Evolutionary conservation across 1,140 invertebrate species (phyloP), one percentile per base, ranked within the genome.

Genomic region (Anagrus nilaparvatae): DNA sequence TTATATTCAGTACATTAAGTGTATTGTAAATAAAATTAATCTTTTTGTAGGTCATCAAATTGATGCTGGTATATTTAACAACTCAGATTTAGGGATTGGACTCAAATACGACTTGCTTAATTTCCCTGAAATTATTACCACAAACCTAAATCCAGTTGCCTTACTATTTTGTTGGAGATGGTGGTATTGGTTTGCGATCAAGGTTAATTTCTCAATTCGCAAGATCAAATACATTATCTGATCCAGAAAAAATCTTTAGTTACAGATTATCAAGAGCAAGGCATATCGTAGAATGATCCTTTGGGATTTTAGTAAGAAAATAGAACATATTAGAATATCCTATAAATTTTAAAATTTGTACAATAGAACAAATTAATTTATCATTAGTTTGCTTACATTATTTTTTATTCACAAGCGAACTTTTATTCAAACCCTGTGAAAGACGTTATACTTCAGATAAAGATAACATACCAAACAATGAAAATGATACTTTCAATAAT

Each of bases 211-310:
- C 68, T 40, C 70, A 67, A 12, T 73, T 59, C 50, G 43, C 56
- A 37, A 58, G 58, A 32, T 44, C 54, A 16, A 52, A 58, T 46
- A 5, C 10, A n/a, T 44, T 65, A n/a, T 46, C 44, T 30, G 47
- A 51, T 27, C 46, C 46, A 43, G 39, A 63, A 59, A 47, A 53
- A 43, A 46, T 61, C 34, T 70, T 60, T 44, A 68, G 67, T 40
- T 59, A 67, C 49, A 39, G 53, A 12, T 28, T 67, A n/a, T 67
- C 55, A 18, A 45, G 57, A 40, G 58, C 59, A 18, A 46, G 63
- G 9, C 55, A 60, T 47, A 55, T 67, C 18, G 58, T 71, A 5
- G 72, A 75, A 58, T 74, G 73, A 56, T 59, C 59, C 2, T 74
- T 75, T 54, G 71, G 70, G n/a, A 71, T 74, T 33, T 46, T 74